Evolutionary conservation across 2,797 vertebrate genomes (phyloP).

Genomic region (Amniataba percoides): DNA sequence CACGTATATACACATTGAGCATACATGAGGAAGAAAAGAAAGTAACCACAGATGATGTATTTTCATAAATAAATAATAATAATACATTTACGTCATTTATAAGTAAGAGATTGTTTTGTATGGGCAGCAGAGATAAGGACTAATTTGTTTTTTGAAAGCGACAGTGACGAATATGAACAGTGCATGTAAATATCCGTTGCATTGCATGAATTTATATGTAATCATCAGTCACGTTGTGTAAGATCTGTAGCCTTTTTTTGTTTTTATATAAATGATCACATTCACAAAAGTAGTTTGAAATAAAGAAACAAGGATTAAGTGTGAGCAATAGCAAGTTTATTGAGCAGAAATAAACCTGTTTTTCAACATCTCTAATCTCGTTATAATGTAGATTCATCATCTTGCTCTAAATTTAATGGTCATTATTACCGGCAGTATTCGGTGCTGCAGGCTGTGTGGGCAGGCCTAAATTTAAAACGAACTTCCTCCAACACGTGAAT

Average conservation of each 20-base stretch:
- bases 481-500: slow-evolving; percentile 52
- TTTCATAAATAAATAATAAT: slow-evolving; percentile 19
- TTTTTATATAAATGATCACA: not conserved
- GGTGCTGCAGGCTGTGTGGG: slow-evolving; percentile 10
- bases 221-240: not conserved
- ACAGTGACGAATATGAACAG: not conserved
- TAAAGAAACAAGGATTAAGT: not conserved
- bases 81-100: slow-evolving; percentile 4
- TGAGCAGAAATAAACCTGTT: slow-evolving; percentile 3
- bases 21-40: not conserved
- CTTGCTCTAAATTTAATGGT: slow-evolving; percentile 14
- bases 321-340: slow-evolving; percentile 38
- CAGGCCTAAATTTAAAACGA: slow-evolving; percentile 53
- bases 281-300: slow-evolving; percentile 18
- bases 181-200: not conserved
- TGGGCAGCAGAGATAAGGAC: slow-evolving; percentile 10
- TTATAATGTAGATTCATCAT: slow-evolving; percentile 19
- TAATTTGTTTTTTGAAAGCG: slow-evolving; percentile 29
- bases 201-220: not conserved
- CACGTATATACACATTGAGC: too few relatives aligned
- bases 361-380: slow-evolving; percentile 39
- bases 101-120: not conserved
- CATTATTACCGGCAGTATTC: slow-evolving; percentile 22
- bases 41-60: not conserved
- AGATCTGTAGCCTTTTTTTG: not conserved